Percentiles rank a stretch among this genome's conserved stretches.
phyloP scores from a whole-genome alignment of 2,888 invertebrate genomes.

The Cephus rjabovi region DNA sequence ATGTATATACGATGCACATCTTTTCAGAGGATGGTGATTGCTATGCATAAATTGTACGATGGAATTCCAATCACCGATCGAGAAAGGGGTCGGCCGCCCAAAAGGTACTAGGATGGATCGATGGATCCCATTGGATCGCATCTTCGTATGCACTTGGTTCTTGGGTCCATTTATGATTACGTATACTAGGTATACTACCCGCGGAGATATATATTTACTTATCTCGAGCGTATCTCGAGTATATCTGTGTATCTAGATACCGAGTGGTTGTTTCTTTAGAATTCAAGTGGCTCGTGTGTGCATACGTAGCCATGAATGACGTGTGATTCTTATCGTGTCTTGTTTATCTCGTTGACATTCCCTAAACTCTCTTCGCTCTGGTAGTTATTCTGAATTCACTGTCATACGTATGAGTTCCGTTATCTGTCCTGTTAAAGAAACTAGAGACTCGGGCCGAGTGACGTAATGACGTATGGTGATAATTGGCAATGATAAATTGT shows the following conservation, averaged over 20 bases:
- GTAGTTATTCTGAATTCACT: neutral
- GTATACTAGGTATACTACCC: neutral
- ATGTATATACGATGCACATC: neutral
- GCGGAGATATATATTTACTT: neutral
- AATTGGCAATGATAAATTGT: neutral
- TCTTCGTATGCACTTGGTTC: neutral
- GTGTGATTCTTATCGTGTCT: neutral
- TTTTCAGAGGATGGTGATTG: slow-evolving; percentile 13
- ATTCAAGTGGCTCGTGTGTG: neutral
- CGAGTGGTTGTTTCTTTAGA: neutral
- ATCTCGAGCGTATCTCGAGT: neutral
- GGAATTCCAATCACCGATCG: slow-evolving; percentile 26
- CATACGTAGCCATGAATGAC: neutral
- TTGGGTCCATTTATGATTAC: neutral
- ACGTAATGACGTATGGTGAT: neutral
- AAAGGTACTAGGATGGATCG: slow-evolving; percentile 8
- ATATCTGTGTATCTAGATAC: neutral
- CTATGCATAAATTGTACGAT: slow-evolving; percentile 24
- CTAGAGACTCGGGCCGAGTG: neutral
- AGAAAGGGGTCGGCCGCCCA: slow-evolving; percentile 18
- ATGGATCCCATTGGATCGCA: neutral
- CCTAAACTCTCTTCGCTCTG: neutral
- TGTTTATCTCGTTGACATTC: neutral
- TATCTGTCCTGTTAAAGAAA: neutral
- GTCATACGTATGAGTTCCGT: neutral